Evolutionary conservation across 92 coral and sea anemone species (phyloP).

Genomic region (Heliopora coerulea): DNA sequence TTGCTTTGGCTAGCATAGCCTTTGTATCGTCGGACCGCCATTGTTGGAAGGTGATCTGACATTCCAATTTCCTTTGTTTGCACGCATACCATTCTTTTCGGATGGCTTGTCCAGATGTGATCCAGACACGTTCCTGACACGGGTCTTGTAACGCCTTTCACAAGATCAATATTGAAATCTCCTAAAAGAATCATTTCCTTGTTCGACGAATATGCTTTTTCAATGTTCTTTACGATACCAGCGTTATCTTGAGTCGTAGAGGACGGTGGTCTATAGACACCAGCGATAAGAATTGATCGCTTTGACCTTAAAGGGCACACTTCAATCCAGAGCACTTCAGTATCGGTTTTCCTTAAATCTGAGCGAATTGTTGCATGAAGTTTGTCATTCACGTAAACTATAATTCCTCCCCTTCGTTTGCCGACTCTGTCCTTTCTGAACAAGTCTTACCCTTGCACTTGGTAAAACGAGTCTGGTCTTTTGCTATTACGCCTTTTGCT

Average conservation of each 20-base stretch:
- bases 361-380: too few species aligned
- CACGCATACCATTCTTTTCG: background rate
- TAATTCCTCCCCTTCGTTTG: too few species aligned
- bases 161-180: constrained; percentile 2
- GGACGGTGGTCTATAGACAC: constrained; percentile 1
- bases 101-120: background rate
- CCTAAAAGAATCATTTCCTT: background rate
- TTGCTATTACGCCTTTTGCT: too few species aligned
- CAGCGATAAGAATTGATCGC: background rate
- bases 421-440: too few species aligned
- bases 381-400: too few species aligned
- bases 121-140: background rate
- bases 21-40: background rate
- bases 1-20: too few species aligned
- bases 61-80: background rate
- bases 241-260: background rate
- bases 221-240: background rate
- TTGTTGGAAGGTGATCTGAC: constrained; percentile 1
- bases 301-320: background rate
- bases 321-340: constrained; percentile 12
- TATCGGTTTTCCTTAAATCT: too few species aligned
- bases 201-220: background rate
- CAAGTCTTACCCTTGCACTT: too few species aligned
- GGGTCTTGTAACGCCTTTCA: background rate
- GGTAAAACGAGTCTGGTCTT: too few species aligned